Evolutionary conservation across 1,140 invertebrate species (phyloP), one percentile per base, ranked within the genome.

Genomic region (Hycleus cichorii): DNA sequence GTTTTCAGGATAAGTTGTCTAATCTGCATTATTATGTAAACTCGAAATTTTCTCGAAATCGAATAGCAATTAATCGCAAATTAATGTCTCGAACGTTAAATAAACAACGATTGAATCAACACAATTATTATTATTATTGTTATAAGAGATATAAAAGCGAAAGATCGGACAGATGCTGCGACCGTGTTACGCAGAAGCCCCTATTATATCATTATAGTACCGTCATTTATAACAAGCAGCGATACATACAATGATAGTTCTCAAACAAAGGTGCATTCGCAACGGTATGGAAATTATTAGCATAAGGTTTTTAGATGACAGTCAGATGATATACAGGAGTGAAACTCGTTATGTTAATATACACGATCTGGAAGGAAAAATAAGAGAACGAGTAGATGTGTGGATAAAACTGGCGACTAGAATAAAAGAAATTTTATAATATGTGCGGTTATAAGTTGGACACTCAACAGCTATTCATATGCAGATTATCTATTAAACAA

Each of bases 281-380:
- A 64, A 64, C 59, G 64, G 64, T 65, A 71, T 64, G 66, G 61
- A 68, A 70, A 64, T 72, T 32, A 72, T 72, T 72, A 72, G 69
- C 71, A 71, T 72, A 71, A 52, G 64, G 65, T 70, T 71, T 18
- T 70, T 71, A 72, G 71, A 72, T 72, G 71, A 72, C 71, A 71
- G 60, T 64, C 59, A 68, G 69, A 73, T 73, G 72, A 73, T 72
- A 72, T 72, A 72, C 58, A 59, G 61, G 64, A 65, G 60, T 66
- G 62, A 63, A 69, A 72, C 70, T 69, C 65, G 72, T 72, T 73
- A 73, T 73, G 72, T 63, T 73, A 72, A 72, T 72, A 64, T 55
- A 50, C 62, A 44, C 64, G 64, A 59, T 60, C 64, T 62, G 58
- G 60, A 64, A 68, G 66, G 63, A 18, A 18, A 18, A 18, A 18